These are phyloP conservation scores for Brienomyrus brachyistius DNA, from an alignment of 2,113 vertebrate genomes.

Conservation along the genomic window DNA sequence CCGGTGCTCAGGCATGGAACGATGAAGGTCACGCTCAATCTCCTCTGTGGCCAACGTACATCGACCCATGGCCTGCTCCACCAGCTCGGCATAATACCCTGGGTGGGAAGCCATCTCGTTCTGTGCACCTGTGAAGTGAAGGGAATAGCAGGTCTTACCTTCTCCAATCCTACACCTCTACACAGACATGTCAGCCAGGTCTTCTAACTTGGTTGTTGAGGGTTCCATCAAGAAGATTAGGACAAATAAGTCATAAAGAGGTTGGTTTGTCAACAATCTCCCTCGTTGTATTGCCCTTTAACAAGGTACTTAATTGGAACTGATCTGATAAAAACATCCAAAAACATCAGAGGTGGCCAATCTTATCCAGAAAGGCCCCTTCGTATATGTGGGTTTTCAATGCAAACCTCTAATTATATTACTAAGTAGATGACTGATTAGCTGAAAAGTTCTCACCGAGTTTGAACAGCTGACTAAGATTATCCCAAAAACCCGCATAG, in stretches of 20 bases:
- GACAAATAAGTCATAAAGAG: not conserved
- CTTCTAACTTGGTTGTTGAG: not conserved
- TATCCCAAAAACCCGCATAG: not conserved
- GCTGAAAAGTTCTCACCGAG: not conserved
- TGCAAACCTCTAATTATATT: not conserved
- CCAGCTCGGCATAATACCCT: conserved; percentile 82
- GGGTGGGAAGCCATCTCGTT: conserved; percentile 89
- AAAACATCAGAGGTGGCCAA: not conserved
- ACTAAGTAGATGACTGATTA: not conserved
- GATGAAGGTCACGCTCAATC: conserved; percentile 93
- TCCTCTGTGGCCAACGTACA: conserved; percentile 88
- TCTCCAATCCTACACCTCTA: not conserved
- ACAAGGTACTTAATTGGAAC: not conserved
- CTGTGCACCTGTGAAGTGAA: conserved; percentile 70
- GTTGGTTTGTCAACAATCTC: not conserved
- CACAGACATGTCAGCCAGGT: not conserved
- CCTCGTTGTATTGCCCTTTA: not conserved
- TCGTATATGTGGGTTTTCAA: not conserved
- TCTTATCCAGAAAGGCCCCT: not conserved
- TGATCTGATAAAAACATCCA: not conserved
- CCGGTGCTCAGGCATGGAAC: conserved; percentile 94
- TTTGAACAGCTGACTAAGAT: not conserved
- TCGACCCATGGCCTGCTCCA: conserved; percentile 78
- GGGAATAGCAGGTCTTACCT: not conserved
- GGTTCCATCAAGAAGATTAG: not conserved